phyloP scores from a whole-genome alignment of 2,888 invertebrate genomes.

The Litoditis marina region DNA sequence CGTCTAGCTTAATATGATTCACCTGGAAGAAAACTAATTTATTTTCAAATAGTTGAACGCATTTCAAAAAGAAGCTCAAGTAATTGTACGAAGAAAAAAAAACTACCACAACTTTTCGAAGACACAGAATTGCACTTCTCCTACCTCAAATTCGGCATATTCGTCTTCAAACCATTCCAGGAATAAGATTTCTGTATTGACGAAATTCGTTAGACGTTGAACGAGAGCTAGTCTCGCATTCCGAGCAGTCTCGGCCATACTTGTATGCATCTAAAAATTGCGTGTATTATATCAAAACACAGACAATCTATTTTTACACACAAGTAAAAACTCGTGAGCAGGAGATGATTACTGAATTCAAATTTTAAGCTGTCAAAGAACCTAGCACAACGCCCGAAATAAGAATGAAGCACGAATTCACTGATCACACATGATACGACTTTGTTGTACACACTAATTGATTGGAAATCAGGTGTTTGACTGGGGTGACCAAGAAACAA shows the following conservation, averaged over 20 bases:
- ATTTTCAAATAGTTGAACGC: not conserved
- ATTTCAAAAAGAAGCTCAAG: not conserved
- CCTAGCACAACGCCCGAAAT: no score
- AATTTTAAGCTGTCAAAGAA: no score
- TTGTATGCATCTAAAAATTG: constrained; percentile 24
- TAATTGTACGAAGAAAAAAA: constrained; percentile 1
- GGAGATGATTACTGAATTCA: no score
- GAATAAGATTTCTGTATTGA: constrained; percentile 88
- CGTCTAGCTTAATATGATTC: constrained; percentile 68
- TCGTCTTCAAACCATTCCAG: constrained; percentile 98
- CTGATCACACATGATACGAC: no score
- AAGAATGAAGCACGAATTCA: no score
- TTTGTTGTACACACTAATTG: no score
- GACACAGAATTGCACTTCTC: no score
- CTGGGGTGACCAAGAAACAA: no score
- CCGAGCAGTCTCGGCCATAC: constrained; percentile 21
- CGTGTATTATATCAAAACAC: not conserved
- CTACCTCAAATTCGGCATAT: constrained; percentile 81
- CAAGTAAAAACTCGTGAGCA: no score
- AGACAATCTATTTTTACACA: not conserved
- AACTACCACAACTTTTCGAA: not conserved
- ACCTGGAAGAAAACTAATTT: constrained; percentile 15
- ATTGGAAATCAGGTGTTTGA: no score
- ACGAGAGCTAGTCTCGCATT: constrained; percentile 67
- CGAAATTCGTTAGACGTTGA: constrained; percentile 30